A percentile compares a stretch with the other conserved stretches of the same genome.
phyloP scores from a whole-genome alignment of 1,140 invertebrate genomes.

The Phthorimaea operculella region DNA sequence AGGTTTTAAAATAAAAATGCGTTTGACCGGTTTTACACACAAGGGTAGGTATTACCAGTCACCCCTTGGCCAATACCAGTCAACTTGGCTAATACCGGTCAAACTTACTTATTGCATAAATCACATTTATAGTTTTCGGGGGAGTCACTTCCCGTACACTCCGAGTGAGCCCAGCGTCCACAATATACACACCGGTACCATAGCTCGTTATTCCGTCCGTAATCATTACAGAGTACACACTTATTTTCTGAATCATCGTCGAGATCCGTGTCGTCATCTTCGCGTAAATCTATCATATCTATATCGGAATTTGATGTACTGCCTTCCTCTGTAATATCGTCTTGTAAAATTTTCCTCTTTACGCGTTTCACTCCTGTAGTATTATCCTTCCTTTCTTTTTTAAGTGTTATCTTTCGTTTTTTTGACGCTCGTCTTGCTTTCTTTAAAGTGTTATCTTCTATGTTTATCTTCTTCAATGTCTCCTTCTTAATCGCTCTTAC shows the following conservation, averaged over 20 bases:
- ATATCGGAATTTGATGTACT: not conserved
- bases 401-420: no score
- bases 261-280: constrained; percentile 25
- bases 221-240: constrained; percentile 29
- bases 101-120: constrained; percentile 18
- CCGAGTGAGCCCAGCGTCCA: constrained; percentile 30
- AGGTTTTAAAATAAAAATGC: constrained; percentile 1
- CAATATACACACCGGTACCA: constrained; percentile 33
- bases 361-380: no score
- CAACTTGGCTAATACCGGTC: constrained; percentile 5
- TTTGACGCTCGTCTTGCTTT: no score
- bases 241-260: constrained; percentile 27
- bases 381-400: no score
- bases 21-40: constrained; percentile 8
- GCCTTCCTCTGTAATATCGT: not conserved
- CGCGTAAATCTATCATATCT: not conserved
- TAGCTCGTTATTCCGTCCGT: constrained; percentile 31
- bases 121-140: constrained; percentile 29
- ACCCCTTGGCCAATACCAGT: constrained; percentile 17
- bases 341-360: not conserved
- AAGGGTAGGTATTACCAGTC: not conserved
- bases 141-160: constrained; percentile 30
- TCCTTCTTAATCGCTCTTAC: no score
- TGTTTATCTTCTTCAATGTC: no score
- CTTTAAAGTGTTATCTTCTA: no score